Evolutionary conservation across 2,113 vertebrate species (phyloP).

Genomic region (Empidonax alnorum): DNA sequence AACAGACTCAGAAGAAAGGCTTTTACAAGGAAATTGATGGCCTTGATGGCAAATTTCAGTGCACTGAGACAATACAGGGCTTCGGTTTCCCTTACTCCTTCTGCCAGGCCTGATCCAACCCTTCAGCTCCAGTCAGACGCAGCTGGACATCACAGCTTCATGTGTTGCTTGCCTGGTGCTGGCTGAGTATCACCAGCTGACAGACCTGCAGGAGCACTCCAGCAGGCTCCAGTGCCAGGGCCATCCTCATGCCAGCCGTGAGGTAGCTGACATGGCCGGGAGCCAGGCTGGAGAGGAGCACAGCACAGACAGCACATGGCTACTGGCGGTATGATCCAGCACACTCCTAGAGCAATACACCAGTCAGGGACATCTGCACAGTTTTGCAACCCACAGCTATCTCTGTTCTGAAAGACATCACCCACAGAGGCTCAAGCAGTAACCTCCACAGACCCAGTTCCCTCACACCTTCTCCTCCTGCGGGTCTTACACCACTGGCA

Average conservation of each 20-base stretch:
- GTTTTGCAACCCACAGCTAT: neutral
- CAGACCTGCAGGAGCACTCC: neutral
- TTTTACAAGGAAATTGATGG: neutral
- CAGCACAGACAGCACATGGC: fast-evolving
- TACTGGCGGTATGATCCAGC: fast-evolving
- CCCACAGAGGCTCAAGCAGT: neutral
- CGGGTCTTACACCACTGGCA: neutral
- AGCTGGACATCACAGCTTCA: fast-evolving
- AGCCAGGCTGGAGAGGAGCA: neutral
- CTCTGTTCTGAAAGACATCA: neutral
- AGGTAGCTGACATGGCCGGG: neutral
- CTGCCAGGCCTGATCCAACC: neutral
- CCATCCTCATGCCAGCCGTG: fast-evolving
- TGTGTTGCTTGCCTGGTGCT: fast-evolving
- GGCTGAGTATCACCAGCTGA: neutral
- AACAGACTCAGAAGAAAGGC: neutral
- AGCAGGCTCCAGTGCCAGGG: neutral
- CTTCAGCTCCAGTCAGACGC: neutral
- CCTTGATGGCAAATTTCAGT: neutral
- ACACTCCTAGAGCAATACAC: neutral
- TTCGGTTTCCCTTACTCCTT: neutral
- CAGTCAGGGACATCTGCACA: neutral
- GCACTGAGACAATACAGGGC: fast-evolving
- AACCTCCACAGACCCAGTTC: neutral
- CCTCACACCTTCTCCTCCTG: neutral